phyloP scores from a whole-genome alignment of 2,113 vertebrate species.

The Rousettus leschenaultii region DNA sequence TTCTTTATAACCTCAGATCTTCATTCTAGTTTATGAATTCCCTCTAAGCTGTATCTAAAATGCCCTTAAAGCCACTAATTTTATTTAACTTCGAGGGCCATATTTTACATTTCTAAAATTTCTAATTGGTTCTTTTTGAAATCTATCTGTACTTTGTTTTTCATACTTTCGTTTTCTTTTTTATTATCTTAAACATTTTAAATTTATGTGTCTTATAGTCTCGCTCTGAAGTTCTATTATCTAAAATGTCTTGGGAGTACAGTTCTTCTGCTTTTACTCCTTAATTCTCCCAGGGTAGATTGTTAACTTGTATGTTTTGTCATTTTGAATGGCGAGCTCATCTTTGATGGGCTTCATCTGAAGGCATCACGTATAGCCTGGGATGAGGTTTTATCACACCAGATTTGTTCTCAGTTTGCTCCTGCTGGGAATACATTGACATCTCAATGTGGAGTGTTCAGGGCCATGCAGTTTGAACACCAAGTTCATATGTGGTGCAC shows the following conservation, averaged over 20 bases:
- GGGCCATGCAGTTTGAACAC: background rate
- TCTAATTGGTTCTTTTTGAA: slow-evolving; percentile 10
- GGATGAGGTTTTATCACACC: background rate
- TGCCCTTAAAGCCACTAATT: background rate
- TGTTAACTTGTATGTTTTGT: background rate
- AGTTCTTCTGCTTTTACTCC: background rate
- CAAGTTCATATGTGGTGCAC: background rate
- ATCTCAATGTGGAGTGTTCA: background rate
- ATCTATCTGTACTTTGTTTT: background rate
- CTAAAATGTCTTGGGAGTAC: background rate
- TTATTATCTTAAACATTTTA: background rate
- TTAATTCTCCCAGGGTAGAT: background rate
- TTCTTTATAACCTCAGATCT: background rate
- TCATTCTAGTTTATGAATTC: background rate
- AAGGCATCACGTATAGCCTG: background rate
- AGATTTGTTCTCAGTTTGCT: background rate
- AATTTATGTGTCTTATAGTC: background rate
- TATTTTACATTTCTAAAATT: background rate
- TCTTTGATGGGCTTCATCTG: background rate
- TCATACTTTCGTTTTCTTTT: background rate
- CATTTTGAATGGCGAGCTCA: background rate
- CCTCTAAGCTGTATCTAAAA: background rate
- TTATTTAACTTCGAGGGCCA: background rate
- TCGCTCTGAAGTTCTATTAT: background rate
- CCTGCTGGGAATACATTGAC: background rate